A percentile compares a stretch with the other conserved stretches of the same genome.
Evolutionary conservation across 1,140 invertebrate genomes (phyloP).

Genomic region (Asobara japonica): DNA sequence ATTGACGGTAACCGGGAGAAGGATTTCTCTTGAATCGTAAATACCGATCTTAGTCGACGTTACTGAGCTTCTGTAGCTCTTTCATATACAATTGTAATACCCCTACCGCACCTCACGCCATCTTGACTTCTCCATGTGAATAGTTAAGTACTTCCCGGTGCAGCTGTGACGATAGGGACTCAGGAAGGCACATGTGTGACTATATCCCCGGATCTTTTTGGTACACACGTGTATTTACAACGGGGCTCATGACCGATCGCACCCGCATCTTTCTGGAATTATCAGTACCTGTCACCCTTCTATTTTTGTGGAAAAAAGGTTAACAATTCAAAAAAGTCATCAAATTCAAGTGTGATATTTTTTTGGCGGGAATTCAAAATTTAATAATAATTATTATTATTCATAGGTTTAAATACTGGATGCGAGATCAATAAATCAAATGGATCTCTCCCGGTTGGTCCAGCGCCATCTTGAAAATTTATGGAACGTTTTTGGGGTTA

Average conservation of each 20-base stretch:
- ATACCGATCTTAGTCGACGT: slow-evolving; percentile 53
- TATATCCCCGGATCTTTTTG: slow-evolving; percentile 1
- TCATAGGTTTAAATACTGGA: too few relatives aligned
- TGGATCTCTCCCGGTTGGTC: too few relatives aligned
- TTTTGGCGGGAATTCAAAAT: too few relatives aligned
- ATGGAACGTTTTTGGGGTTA: too few relatives aligned
- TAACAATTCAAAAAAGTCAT: too few relatives aligned
- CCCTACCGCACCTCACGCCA: slow-evolving; percentile 29
- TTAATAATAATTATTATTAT: too few relatives aligned
- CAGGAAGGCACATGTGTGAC: background rate
- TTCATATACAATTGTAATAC: slow-evolving; percentile 22
- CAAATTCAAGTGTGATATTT: too few relatives aligned
- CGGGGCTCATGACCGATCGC: too few relatives aligned
- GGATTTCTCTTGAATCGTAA: slow-evolving; percentile 65
- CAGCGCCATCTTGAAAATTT: too few relatives aligned
- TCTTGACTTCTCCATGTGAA: slow-evolving; percentile 45
- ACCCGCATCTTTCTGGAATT: background rate
- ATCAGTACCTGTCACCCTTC: background rate
- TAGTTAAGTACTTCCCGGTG: slow-evolving; percentile 62
- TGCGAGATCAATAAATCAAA: too few relatives aligned
- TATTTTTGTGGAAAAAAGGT: background rate
- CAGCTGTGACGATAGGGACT: slow-evolving; percentile 33
- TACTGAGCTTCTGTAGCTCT: slow-evolving; percentile 26
- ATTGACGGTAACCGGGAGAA: slow-evolving; percentile 54
- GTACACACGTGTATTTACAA: slow-evolving; percentile 12